Base-by-base conservation (phyloP, 2,888 invertebrate genomes). In the Coenonympha glycerion region DNA sequence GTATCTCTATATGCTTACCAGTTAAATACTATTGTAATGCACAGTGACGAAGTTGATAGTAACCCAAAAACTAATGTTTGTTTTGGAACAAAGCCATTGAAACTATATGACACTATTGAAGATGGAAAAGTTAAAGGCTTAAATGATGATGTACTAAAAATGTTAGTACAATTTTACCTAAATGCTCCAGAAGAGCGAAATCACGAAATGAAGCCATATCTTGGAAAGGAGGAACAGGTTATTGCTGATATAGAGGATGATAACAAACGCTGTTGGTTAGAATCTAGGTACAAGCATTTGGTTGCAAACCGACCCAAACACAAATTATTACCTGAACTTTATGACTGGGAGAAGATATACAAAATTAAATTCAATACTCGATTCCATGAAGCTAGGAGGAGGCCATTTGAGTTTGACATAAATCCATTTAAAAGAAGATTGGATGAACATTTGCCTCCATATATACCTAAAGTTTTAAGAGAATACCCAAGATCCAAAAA, bases 1-100 rank as follows among this genome's bases (percentile, higher is more conserved):
- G 97, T 95, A 92, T 93, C 94, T 0, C 93, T 98, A 59, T 95
- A 93, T 69, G 90, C 92, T 9, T 99, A 98, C 72, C 99, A 99
- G 76, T 79, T 99, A 50, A 99, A 99, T 73, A 98, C 97, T 0
- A 88, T 91, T 26, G 68, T 90, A 9, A 76, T 94, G 61, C 91
- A 94, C 64, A 82, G 89, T 22, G 89, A 92, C 59, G 71, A 90
- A 61, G 78, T 89, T n/a, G 78, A 88, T 26, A 87, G 87, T 8
- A 95, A 95, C 77, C 89, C 89, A 0, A 90, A 91, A 61, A 87
- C 90, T 41, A 98, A 98, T 72, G 70, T 95, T 30, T 95, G 95
- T 67, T 96, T 94, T 90, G 91, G 92, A 6, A 92, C 92, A 1
- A 87, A 90, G 41, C 91, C 92, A 28, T 67, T 92, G 65, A 90